A percentile compares a stretch with the other conserved stretches of the same genome.
These are phyloP conservation scores for Nemotelus pantherinus DNA, from an alignment of 2,888 invertebrate species.

Conservation along the genomic window DNA sequence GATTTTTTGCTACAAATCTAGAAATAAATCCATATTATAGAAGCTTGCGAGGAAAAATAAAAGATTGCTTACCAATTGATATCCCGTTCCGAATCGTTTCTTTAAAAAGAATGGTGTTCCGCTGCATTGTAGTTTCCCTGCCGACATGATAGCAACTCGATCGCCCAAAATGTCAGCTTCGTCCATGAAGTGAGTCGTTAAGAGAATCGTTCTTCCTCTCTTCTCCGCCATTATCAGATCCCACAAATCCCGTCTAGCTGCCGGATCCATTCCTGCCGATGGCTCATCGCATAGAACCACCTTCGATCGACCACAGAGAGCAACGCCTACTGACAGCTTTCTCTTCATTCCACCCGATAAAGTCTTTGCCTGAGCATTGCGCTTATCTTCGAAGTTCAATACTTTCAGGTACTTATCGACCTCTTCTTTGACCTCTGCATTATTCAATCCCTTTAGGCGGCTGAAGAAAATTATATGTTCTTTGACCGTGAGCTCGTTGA, in stretches of 20 bases:
- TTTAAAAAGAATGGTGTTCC: conserved; percentile 83
- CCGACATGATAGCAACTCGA: conserved; percentile 84
- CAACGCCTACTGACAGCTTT: conserved; percentile 79
- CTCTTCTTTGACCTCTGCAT: conserved; percentile 68
- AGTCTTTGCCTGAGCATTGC: conserved; percentile 68
- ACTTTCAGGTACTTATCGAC: conserved; percentile 72
- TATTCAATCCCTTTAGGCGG: conserved; percentile 73
- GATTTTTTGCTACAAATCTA: conserved; percentile 67
- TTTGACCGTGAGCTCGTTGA: conserved; percentile 81
- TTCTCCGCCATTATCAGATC: conserved; percentile 78
- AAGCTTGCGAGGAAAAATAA: not conserved
- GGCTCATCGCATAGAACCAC: conserved; percentile 80
- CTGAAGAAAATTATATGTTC: conserved; percentile 88
- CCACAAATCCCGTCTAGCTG: conserved; percentile 81
- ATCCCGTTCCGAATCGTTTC: conserved; percentile 84
- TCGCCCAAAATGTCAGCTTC: conserved; percentile 87
- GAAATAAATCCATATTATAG: not conserved
- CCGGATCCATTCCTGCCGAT: conserved; percentile 86
- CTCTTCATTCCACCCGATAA: conserved; percentile 84
- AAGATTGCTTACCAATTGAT: conserved; percentile 70
- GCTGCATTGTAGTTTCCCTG: conserved; percentile 79
- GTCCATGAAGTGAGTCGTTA: conserved; percentile 87
- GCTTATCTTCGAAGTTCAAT: conserved; percentile 75
- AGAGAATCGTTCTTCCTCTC: conserved; percentile 76
- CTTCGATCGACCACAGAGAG: conserved; percentile 78